Conservation (phyloP, 2,888 invertebrate genomes). For the Lycia hirtaria region DNA sequence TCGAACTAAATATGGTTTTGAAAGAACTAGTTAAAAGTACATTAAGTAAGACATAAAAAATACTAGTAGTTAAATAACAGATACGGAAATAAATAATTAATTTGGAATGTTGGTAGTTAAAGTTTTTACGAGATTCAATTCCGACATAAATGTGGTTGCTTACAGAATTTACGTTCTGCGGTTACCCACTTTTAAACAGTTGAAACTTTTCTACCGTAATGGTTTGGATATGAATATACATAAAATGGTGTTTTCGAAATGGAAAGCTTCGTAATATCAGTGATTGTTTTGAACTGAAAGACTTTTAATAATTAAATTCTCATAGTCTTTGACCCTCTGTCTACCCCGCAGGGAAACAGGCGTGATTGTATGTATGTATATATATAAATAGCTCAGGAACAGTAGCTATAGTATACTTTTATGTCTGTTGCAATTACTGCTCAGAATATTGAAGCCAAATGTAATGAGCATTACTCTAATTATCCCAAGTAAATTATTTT, state of each 20-base stretch:
- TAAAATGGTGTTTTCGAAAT: neutral
- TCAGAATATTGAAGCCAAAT: neutral
- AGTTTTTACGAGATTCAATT: constrained; percentile 49
- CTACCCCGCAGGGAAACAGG: too few relatives aligned
- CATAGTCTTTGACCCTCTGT: too few relatives aligned
- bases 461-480: constrained; percentile 7
- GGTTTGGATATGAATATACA: constrained; percentile 25
- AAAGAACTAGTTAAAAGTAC: constrained; percentile 17
- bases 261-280: neutral
- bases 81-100: constrained; percentile 42
- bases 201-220: constrained; percentile 55
- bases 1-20: constrained; percentile 3
- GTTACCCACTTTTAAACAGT: constrained; percentile 56
- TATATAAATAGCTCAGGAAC: too few relatives aligned
- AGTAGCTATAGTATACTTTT: too few relatives aligned
- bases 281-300: neutral
- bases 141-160: constrained; percentile 46
- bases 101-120: constrained; percentile 46
- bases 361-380: too few relatives aligned
- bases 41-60: constrained; percentile 28
- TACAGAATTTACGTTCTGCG: constrained; percentile 57
- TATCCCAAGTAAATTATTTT: constrained; percentile 11
- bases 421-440: neutral
- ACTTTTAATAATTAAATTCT: neutral
- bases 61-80: constrained; percentile 18